Evolutionary conservation across 2,888 invertebrate species (phyloP).

Genomic region (Yponomeuta evonymella): DNA sequence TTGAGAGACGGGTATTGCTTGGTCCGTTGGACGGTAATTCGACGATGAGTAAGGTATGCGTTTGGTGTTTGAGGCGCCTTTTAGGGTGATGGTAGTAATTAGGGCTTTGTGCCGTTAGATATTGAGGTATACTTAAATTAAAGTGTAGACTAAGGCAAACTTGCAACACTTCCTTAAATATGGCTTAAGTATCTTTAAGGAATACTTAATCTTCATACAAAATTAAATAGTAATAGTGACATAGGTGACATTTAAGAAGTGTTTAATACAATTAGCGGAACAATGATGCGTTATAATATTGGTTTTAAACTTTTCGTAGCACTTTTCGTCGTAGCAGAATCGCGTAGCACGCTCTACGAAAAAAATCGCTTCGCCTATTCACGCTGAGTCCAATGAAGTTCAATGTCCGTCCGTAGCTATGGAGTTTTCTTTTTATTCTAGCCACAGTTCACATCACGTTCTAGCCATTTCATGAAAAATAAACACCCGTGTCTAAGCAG

Average conservation of each 20-base stretch:
- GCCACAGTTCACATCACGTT: constrained; percentile 30
- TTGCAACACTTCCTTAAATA: too few species aligned
- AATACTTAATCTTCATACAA: too few species aligned
- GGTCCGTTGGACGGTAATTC: neutral
- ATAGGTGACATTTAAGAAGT: too few species aligned
- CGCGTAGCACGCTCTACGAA: neutral
- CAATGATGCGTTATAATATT: neutral
- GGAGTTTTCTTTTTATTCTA: neutral
- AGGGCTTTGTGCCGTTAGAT: neutral
- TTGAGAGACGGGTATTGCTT: neutral
- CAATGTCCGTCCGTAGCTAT: neutral
- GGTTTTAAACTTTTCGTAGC: neutral
- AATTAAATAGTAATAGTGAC: too few species aligned
- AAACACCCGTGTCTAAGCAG: constrained; percentile 13
- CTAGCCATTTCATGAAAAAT: constrained; percentile 6
- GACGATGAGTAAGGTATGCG: neutral
- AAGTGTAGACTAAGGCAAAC: too few species aligned
- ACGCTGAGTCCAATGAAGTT: neutral
- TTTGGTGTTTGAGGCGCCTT: neutral
- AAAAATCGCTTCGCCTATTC: neutral
- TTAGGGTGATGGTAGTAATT: neutral
- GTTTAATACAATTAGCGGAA: too few species aligned
- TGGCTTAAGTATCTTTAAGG: too few species aligned
- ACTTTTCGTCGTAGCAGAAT: neutral
- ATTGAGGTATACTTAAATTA: too few species aligned